These are phyloP conservation scores for Mirounga angustirostris DNA, from an alignment of 2,113 vertebrate species.

Conservation along the genomic window DNA sequence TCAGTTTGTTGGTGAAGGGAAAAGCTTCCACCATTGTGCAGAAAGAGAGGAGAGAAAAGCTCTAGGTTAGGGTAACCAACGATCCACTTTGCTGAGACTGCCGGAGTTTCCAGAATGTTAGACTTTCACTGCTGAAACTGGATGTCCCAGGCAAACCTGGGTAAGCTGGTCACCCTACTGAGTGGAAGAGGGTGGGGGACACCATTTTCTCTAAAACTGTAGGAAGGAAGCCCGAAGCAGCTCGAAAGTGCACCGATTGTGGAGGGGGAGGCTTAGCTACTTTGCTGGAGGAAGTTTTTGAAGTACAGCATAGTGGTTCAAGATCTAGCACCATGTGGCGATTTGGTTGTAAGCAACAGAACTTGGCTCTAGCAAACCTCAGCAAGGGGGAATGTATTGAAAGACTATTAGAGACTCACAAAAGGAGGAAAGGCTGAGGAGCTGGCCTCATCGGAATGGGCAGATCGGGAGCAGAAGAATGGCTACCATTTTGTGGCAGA, in stretches of 20 bases:
- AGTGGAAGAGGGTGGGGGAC: not conserved
- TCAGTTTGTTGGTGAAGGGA: not conserved
- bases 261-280: not conserved
- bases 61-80: not conserved
- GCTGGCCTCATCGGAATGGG: not conserved
- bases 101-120: not conserved
- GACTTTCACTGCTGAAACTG: not conserved
- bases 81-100: not conserved
- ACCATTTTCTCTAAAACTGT: not conserved
- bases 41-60: not conserved
- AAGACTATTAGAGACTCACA: not conserved
- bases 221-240: not conserved
- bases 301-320: rapidly evolving
- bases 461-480: not conserved
- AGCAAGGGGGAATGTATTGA: not conserved
- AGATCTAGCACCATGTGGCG: not conserved
- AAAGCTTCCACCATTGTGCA: not conserved
- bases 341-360: not conserved
- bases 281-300: not conserved
- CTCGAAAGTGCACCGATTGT: not conserved
- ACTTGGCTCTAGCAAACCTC: not conserved
- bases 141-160: not conserved
- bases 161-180: not conserved
- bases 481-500: not conserved
- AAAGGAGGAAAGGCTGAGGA: not conserved